Base-by-base conservation (phyloP, 2,888 invertebrate species). In the Strigamia maritima region DNA sequence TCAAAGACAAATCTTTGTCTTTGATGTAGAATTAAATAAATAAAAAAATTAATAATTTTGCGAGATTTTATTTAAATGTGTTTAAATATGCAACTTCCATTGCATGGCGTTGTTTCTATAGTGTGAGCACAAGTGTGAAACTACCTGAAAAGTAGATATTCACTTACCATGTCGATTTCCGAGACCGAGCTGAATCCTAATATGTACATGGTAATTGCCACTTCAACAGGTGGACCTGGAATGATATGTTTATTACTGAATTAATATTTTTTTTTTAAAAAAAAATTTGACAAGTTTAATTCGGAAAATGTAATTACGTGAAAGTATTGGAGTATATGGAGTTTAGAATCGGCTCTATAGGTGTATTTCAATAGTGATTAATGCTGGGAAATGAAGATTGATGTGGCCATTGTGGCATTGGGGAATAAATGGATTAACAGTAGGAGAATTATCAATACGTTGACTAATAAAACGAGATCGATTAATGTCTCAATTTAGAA, bases 121-220 rank as follows among this genome's bases (percentile, higher is more conserved):
- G n/a, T n/a, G n/a, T n/a, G n/a, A n/a, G n/a, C n/a, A n/a, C n/a
- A n/a, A 10, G 35, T 35, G 6, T 6, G 35, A 35, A 35, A 35
- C 10, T 35, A 35, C n/a, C n/a, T n/a, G n/a, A n/a, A 35, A 35
- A 35, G 22, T 10, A 28, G 14, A 14, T 70, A 28, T 12, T 14
- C 12, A 65, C 78, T 78, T 65, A 78, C 78, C 78, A 78, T 78
- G 78, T 78, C 78, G 22, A 78, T 60, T 78, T 78, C 78, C 19
- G 78, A 78, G 12, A 78, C 78, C 16, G 78, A 78, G 60, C 78
- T 78, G 22, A 78, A 60, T 28, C 65, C 65, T n/a, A 78, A 35
- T 24, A 78, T 78, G 60, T 65, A 78, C 78, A 78, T 78, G 16
- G 78, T 78, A 60, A 78, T 60, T 31, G 28, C 65, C 7, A 78